Conservation (phyloP, 2,797 vertebrate genomes). For the Pitangus sulphuratus region DNA sequence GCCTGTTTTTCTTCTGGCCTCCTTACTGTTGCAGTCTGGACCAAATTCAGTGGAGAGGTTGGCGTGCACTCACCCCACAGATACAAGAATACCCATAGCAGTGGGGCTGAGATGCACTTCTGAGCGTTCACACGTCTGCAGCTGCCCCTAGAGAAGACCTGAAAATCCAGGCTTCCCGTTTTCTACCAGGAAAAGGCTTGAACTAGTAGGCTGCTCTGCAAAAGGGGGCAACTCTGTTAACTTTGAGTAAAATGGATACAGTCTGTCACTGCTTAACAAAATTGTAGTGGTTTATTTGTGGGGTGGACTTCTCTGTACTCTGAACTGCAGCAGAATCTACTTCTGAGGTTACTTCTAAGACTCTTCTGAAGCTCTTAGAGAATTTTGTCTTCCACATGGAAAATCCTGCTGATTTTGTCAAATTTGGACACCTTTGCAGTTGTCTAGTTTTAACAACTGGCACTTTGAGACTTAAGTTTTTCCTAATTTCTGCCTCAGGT, state of each 20-base stretch:
- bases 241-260: neutral
- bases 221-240: neutral
- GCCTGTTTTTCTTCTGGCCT: neutral
- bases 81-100: neutral
- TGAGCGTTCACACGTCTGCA: rapidly evolving
- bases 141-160: neutral
- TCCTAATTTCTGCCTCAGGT: neutral
- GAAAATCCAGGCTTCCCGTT: neutral
- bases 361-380: neutral
- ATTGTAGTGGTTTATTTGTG: neutral
- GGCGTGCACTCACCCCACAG: neutral
- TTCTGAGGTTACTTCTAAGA: neutral
- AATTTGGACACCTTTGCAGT: neutral
- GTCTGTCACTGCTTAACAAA: neutral
- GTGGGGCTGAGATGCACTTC: neutral
- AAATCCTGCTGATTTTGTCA: neutral
- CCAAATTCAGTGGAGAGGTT: neutral
- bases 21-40: neutral
- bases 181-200: neutral
- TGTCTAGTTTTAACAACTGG: neutral
- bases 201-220: neutral
- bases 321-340: neutral
- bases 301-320: neutral
- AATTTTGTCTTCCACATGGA: neutral
- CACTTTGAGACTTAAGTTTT: neutral